Evolutionary conservation across 2,113 vertebrate genomes (phyloP).

Genomic region (Tamias sibiricus): DNA sequence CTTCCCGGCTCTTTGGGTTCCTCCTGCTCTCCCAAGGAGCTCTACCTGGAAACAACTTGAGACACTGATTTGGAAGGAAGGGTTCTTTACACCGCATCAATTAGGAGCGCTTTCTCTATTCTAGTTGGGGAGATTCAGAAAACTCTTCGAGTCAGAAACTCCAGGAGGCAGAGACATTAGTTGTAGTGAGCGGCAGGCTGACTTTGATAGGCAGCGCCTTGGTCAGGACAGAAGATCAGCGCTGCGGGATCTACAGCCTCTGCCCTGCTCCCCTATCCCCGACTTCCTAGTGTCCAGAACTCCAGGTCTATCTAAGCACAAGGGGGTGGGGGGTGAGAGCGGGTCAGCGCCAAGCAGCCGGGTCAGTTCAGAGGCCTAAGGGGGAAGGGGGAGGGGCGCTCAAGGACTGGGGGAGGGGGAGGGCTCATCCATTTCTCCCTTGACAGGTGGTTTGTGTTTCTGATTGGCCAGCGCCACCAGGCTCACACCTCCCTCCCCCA

Average conservation of each 20-base stretch:
- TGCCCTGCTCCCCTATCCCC: conserved; percentile 31
- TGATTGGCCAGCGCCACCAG: conserved; percentile 85
- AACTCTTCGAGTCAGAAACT: conserved; percentile 35
- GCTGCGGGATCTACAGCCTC: background rate
- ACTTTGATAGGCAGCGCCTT: conserved; percentile 3
- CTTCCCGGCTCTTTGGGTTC: background rate
- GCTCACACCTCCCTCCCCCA: conserved; percentile 81
- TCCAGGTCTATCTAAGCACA: conserved; percentile 78
- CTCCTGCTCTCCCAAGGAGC: background rate
- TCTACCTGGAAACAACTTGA: conserved; percentile 28
- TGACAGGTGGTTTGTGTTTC: conserved; percentile 87
- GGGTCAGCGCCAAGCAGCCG: conserved; percentile 81
- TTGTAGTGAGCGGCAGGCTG: background rate
- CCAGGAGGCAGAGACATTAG: background rate
- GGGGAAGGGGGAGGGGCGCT: conserved; percentile 58
- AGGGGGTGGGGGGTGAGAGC: conserved; percentile 73
- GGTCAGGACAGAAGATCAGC: background rate
- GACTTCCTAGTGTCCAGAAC: conserved; percentile 71
- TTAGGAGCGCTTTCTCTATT: conserved; percentile 6
- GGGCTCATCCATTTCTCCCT: conserved; percentile 80
- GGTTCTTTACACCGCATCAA: background rate
- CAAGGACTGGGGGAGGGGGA: conserved; percentile 63
- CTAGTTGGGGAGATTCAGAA: background rate
- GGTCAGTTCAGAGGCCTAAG: conserved; percentile 71
- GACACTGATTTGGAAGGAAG: background rate